phyloP scores from a whole-genome alignment of 30 jellyfish, hydroid and myxozoan genomes.

The Turritopsis rubra region DNA sequence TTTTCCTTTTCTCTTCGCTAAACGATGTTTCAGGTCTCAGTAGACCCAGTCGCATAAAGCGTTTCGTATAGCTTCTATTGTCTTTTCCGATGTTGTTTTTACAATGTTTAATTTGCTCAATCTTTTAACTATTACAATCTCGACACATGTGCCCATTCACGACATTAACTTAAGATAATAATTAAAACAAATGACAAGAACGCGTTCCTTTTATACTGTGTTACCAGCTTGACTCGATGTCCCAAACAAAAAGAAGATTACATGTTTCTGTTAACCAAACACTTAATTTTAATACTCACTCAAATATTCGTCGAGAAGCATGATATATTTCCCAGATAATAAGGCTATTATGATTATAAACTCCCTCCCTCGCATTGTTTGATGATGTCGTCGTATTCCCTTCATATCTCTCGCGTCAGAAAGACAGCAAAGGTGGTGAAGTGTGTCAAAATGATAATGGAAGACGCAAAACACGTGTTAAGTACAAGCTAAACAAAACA shows the following conservation, averaged over 20 bases:
- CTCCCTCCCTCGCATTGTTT: background rate
- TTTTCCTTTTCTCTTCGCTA: background rate
- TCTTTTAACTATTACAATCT: background rate
- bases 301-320: background rate
- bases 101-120: background rate
- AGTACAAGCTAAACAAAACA: background rate
- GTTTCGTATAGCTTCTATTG: background rate
- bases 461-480: background rate
- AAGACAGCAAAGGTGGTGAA: background rate
- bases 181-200: background rate
- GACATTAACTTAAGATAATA: background rate
- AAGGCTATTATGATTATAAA: background rate
- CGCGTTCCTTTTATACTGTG: background rate
- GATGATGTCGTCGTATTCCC: background rate
- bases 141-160: background rate
- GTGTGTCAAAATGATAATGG: background rate
- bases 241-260: background rate
- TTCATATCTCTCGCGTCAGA: background rate
- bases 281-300: background rate
- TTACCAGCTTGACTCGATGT: background rate
- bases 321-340: background rate
- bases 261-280: background rate
- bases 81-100: background rate
- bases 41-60: background rate
- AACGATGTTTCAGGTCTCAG: background rate